These are phyloP conservation scores for Drosophila novamexicana DNA, from an alignment of 1,140 invertebrate species.

Conservation along the genomic window DNA sequence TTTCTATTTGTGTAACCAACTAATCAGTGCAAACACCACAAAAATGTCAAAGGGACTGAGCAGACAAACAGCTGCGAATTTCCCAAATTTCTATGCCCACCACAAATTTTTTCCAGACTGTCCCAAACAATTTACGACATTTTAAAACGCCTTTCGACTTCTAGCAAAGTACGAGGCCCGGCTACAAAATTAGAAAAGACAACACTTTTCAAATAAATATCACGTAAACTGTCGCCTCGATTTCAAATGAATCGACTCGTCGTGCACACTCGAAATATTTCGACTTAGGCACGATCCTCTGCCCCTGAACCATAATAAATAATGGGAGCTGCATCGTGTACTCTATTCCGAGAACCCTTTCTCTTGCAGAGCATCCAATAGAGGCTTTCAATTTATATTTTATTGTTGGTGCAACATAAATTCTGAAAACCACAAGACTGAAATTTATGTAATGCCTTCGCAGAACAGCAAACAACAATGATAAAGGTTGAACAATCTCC, in stretches of 20 bases:
- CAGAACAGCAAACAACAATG: conserved; percentile 47
- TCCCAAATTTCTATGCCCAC: conserved; percentile 58
- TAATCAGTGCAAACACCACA: conserved; percentile 41
- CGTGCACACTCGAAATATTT: conserved; percentile 57
- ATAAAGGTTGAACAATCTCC: conserved; percentile 39
- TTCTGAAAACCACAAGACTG: conserved; percentile 64
- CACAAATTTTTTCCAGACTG: conserved; percentile 52
- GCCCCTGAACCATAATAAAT: conserved; percentile 69
- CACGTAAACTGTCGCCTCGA: conserved; percentile 76
- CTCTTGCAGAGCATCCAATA: conserved; percentile 12
- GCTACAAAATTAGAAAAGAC: conserved; percentile 69
- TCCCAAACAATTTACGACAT: conserved; percentile 66
- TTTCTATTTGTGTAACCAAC: conserved; percentile 6
- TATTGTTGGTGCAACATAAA: conserved; percentile 61
- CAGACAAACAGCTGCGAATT: conserved; percentile 63
- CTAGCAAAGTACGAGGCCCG: conserved; percentile 28
- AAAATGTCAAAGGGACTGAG: conserved; percentile 36
- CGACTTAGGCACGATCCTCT: conserved; percentile 72
- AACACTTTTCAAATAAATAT: conserved; percentile 75
- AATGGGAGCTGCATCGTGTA: conserved; percentile 37
- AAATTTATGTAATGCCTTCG: conserved; percentile 81
- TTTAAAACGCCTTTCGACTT: conserved; percentile 67
- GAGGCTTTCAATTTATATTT: conserved; percentile 71
- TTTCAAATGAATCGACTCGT: conserved; percentile 68
- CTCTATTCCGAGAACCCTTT: conserved; percentile 74